These are phyloP conservation scores for Plemyria rubiginata DNA, from an alignment of 2,888 invertebrate species.

Conservation along the genomic window DNA sequence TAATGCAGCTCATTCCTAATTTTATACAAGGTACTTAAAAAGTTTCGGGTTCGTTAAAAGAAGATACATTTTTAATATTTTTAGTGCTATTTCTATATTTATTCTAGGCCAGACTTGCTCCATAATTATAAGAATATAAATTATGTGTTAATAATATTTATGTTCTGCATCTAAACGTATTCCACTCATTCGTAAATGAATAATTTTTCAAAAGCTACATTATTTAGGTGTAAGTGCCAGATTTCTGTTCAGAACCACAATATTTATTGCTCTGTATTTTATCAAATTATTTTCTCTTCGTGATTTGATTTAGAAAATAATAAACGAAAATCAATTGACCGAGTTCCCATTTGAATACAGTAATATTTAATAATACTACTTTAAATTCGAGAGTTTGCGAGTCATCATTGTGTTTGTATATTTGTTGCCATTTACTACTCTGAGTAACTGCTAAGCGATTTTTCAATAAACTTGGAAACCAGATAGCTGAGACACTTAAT, in stretches of 20 bases:
- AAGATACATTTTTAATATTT: background rate
- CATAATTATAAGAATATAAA: constrained; percentile 1
- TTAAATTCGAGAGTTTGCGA: too few relatives aligned
- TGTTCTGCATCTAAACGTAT: constrained; percentile 8
- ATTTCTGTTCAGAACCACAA: constrained; percentile 24
- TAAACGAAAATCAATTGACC: background rate
- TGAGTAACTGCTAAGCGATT: too few relatives aligned
- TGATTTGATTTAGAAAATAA: background rate
- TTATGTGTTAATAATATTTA: constrained; percentile 6
- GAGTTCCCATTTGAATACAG: background rate
- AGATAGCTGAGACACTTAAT: too few relatives aligned
- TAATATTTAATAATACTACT: background rate
- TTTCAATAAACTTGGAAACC: too few relatives aligned
- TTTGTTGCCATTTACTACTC: too few relatives aligned
- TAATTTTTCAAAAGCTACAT: constrained; percentile 23
- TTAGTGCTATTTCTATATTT: constrained; percentile 6
- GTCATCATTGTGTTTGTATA: too few relatives aligned
- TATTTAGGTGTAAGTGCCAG: constrained; percentile 23
- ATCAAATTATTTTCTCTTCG: constrained; percentile 13
- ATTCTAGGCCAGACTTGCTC: constrained; percentile 4
- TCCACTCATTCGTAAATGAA: constrained; percentile 16
- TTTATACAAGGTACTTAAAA: too few relatives aligned
- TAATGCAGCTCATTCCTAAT: too few relatives aligned
- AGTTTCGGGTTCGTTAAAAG: too few relatives aligned
- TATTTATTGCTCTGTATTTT: constrained; percentile 26